Evolutionary conservation across 2,113 vertebrate species (phyloP), one percentile per base, ranked within the genome.

Genomic region (Galbula dea): DNA sequence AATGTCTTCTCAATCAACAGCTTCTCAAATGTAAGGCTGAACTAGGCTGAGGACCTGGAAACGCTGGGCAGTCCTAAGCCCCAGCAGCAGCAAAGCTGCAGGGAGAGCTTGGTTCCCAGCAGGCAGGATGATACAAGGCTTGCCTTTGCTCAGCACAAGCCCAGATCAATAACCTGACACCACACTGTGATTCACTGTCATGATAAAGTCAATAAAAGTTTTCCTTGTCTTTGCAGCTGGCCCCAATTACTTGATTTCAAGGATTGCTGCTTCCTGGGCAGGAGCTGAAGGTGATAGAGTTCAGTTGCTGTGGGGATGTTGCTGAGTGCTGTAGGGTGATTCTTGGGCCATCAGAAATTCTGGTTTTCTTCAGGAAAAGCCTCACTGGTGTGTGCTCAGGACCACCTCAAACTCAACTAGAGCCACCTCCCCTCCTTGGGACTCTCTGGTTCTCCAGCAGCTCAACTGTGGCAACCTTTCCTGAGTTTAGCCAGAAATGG

Each of bases 351-450:
- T 4, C 16, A 65, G 26, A 58, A 68, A 81, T 69, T 23, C 58
- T 49, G 39, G 14, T 55, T 65, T 94, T 48, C 74, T 57, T 46
- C 30, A 51, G 36, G 41, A 34, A 86, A 68, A 61, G 13, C 4
- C 7, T 1, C 3, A 9, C 30, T 52, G 8, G 34, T 49, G 75
- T 86, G 45, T 72, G 20, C 34, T 58, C 1, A 2, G 52, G 24
- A 52, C 16, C 12, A 11, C 22, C 6, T 2, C 3, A 1, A 19
- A 18, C 10, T 78, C 1, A 0, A 23, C 61, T 41, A 19, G 39
- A 79, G 57, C 48, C 14, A 26, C n/a, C 23, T 86, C 21, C 27
- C 37, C 18, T 73, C 26, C 13, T 52, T 26, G 27, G 52, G 36
- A 23, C 37, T 9, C 0, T 26, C 26, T 3, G 6, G 14, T 54